phyloP scores from a whole-genome alignment of 2,113 vertebrate species.

The Ranitomeya imitator region DNA sequence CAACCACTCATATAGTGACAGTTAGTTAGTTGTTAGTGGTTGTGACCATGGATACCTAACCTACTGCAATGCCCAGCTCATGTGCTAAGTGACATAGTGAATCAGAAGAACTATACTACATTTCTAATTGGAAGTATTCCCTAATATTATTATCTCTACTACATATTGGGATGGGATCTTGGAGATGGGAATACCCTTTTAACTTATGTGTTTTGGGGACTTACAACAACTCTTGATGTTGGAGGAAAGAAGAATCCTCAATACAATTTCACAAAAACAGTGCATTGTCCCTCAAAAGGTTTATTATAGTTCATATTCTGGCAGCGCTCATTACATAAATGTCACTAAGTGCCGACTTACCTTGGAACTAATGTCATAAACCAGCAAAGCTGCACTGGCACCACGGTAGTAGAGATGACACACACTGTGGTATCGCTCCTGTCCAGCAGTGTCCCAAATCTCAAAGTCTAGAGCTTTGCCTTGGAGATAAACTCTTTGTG shows the following conservation, averaged over 20 bases:
- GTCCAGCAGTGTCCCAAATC: slow-evolving; percentile 84
- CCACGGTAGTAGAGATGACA: slow-evolving; percentile 80
- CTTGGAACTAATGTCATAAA: slow-evolving; percentile 78
- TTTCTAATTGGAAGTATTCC: too few species aligned
- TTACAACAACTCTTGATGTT: too few species aligned
- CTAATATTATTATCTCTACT: too few species aligned
- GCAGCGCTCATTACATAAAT: not conserved
- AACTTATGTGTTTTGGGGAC: too few species aligned
- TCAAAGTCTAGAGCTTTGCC: slow-evolving; percentile 67
- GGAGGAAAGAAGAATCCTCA: not conserved
- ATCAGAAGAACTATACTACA: too few species aligned
- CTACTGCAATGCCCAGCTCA: too few species aligned
- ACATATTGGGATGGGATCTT: too few species aligned
- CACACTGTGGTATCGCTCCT: slow-evolving; percentile 83
- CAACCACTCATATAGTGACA: too few species aligned
- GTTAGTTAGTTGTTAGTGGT: too few species aligned
- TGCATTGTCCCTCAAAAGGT: not conserved
- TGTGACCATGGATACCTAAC: too few species aligned
- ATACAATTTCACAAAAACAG: not conserved
- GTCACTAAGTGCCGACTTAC: slow-evolving; percentile 60
- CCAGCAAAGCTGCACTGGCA: slow-evolving; percentile 68
- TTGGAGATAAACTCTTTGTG: slow-evolving; percentile 63
- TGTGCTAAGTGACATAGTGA: too few species aligned
- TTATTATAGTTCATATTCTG: not conserved
- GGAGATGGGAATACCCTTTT: too few species aligned